Evolutionary conservation across 2,113 vertebrate genomes (phyloP), one percentile per base, ranked within the genome.

Genomic region (Nansenia antarctica): DNA sequence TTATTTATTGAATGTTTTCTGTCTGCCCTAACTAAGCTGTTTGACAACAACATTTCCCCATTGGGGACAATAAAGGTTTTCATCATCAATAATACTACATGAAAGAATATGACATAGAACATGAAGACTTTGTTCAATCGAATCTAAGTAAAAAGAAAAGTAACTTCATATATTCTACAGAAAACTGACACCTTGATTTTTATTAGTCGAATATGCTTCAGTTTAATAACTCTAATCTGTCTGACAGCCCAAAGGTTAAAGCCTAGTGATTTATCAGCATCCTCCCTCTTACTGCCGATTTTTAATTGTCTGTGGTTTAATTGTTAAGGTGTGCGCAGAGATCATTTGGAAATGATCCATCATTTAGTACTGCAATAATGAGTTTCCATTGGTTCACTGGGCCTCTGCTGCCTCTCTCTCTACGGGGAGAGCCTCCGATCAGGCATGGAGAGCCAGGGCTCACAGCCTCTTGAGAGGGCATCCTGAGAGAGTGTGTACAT

Each of bases 341-440:
- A 90, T 91, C 87, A 82, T 86, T 90, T 85, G 87, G 87, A 91
- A 90, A 90, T 87, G 85, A 91, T 91, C 85, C 85, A 90, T 92
- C 89, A 86, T 87, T 90, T 88, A 87, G 83, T 70, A 67, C 69
- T 73, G 78, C 85, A 87, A 90, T 92, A 90, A 92, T 89, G 88
- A 86, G 78, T 88, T 91, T 91, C 86, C 84, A 73, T 86, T 88
- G 87, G 83, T 65, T 74, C 83, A 81, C 82, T 76, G 83, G 79
- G 80, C 65, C 47, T 71, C 68, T 35, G 75, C 80, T 22, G 67
- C 74, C 80, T 84, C 83, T 61, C 79, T 65, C 18, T 85, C 85
- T 81, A 66, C 80, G 80, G 80, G 86, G 85, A 85, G 82, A 81
- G 77, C 74, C 72, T 84, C 47, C 52, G 69, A 73, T 73, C 76